Evolutionary conservation across 2,797 vertebrate species (phyloP).

Genomic region (Pelochelys cantorii): DNA sequence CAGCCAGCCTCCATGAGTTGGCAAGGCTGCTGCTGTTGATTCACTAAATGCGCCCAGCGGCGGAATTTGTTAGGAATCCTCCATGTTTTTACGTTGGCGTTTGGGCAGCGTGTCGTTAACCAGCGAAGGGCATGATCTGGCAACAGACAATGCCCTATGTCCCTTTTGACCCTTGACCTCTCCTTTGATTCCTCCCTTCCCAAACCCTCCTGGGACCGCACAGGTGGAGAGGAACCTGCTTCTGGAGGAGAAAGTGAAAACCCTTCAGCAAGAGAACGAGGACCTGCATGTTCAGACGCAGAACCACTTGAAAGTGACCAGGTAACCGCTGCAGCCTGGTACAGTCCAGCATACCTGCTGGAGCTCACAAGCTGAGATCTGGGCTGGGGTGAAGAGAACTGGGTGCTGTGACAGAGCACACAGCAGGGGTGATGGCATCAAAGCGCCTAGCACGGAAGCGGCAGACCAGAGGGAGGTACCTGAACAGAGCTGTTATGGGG

Average conservation of each 20-base stretch:
- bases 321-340: slow-evolving; percentile 45
- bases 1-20: not conserved
- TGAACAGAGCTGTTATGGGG: not conserved
- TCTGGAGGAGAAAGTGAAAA: slow-evolving; percentile 88
- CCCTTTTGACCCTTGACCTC: not conserved
- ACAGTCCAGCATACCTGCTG: not conserved
- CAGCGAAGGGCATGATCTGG: not conserved
- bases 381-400: not conserved
- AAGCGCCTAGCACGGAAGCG: not conserved
- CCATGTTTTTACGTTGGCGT: not conserved
- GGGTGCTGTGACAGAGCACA: not conserved
- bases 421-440: not conserved
- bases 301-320: slow-evolving; percentile 83
- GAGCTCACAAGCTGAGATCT: not conserved
- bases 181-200: not conserved
- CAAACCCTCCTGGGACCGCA: not conserved
- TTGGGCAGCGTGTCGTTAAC: not conserved
- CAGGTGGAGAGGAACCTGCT: slow-evolving; percentile 89
- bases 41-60: too few relatives aligned
- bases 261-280: slow-evolving; percentile 91
- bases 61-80: not conserved
- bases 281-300: slow-evolving; percentile 87
- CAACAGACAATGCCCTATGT: too few relatives aligned
- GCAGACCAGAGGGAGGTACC: not conserved
- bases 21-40: not conserved